A percentile compares a stretch with the other conserved stretches of the same genome.
Evolutionary conservation across 1,140 invertebrate genomes (phyloP).

Genomic region (Meloidogyne exigua): DNA sequence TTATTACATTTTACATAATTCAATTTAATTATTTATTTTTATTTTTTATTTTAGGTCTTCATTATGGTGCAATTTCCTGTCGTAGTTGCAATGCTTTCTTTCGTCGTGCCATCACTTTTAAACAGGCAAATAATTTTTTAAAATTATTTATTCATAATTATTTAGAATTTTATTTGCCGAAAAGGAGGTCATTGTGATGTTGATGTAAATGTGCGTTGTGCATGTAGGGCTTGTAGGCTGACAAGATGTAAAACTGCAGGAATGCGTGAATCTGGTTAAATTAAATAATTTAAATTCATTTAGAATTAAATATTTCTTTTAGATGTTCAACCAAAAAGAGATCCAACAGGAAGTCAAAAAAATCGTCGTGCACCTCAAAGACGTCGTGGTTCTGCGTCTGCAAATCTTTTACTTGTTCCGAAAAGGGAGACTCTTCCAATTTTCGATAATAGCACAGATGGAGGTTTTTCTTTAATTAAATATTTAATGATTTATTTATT

Average conservation of each 20-base stretch:
- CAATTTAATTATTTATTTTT: neutral
- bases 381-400: constrained; percentile 6
- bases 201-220: constrained; percentile 32
- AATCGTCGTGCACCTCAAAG: constrained; percentile 36
- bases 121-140: constrained; percentile 20
- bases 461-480: neutral
- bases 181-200: constrained; percentile 38
- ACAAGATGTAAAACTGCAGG: constrained; percentile 32
- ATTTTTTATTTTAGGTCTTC: constrained; percentile 17
- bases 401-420: neutral
- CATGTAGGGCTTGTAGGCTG: constrained; percentile 36
- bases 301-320: neutral
- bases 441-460: constrained; percentile 5
- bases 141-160: neutral
- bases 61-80: constrained; percentile 35
- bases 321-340: constrained; percentile 39
- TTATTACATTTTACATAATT: neutral
- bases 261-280: constrained; percentile 27
- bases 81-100: constrained; percentile 43
- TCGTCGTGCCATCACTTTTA: constrained; percentile 40
- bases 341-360: constrained; percentile 37
- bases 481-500: neutral
- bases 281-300: neutral
- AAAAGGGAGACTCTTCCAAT: neutral
- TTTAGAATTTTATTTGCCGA: constrained; percentile 34